Evolutionary conservation across 2,113 vertebrate genomes (phyloP), one percentile per base, ranked within the genome.

Genomic region (Piprites chloris): DNA sequence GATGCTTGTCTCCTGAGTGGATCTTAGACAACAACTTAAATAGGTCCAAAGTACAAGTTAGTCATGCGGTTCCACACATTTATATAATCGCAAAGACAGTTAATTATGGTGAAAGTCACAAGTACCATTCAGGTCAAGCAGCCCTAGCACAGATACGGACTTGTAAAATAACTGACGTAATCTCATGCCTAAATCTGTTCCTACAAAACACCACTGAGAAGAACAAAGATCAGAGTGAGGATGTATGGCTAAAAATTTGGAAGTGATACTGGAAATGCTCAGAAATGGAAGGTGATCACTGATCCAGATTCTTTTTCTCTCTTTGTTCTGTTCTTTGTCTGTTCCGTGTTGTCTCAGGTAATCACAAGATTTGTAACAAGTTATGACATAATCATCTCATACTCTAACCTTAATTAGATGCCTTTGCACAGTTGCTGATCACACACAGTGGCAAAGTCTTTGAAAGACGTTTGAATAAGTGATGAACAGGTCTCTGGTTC

Each of bases 1-100:
- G 73, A 63, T 90, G 42, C 58, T 93, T 91, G 46, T 85, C 63
- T 92, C 85, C 63, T 6, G 2, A 91, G 50, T 80, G 20, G 13
- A 28, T 78, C 85, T 96, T 95, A 59, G 39, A 56, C 59, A 93
- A 59, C 81, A 26, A 21, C 68, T 92, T 90, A 53, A 81, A 68
- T 83, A 95, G 61, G 68, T 95, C 56, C 87, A 89, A 97, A 96
- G 94, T 97, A 20, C 87, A 90, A 75, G 59, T 66, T 49, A 69
- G 30, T 86, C 63, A 81, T 17, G 71, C 6, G 30, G 44, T 23
- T 93, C 42, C 23, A 22, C 30, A 21, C 15, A 8, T 44, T 65
- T 86, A 66, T 21, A 21, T 77, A 89, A 73, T 67, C 49, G 16
- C 85, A 49, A 83, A 93, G 52, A 59, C 56, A 85, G 68, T 80